Conservation (phyloP, 1,140 invertebrate genomes). For the Drosophila sucinea region DNA sequence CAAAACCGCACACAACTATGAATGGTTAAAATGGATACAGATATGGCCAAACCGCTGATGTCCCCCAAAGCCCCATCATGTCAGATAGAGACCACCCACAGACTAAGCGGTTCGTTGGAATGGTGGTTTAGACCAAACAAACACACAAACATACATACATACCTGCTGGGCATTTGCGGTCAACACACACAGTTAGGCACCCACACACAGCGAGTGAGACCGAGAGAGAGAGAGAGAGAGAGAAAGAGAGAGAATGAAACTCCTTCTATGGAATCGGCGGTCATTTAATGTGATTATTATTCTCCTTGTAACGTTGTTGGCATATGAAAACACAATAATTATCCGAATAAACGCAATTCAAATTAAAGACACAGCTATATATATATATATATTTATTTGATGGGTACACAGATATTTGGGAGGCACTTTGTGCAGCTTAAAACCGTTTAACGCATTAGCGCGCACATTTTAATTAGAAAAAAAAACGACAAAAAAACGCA, state of each 20-base stretch:
- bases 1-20: no score
- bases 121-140: conserved; percentile 1
- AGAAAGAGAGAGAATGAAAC: background rate
- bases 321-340: conserved; percentile 41
- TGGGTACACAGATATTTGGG: background rate
- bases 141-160: conserved; percentile 3
- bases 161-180: conserved; percentile 10
- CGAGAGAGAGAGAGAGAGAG: background rate
- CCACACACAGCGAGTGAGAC: background rate
- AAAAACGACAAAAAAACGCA: conserved; percentile 16
- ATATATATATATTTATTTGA: conserved; percentile 22
- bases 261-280: background rate
- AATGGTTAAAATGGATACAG: background rate
- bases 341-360: conserved; percentile 42
- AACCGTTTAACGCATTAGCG: conserved; percentile 50
- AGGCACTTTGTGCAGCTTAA: conserved; percentile 22
- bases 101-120: background rate
- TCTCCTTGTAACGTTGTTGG: conserved; percentile 13
- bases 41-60: background rate
- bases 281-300: conserved; percentile 1
- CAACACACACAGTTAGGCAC: background rate
- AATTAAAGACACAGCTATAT: conserved; percentile 37
- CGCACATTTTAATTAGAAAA: conserved; percentile 47
- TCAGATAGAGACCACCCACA: background rate
- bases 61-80: no score